These are phyloP conservation scores for Drosophila colorata DNA, from an alignment of 2,888 invertebrate genomes.

Conservation along the genomic window DNA sequence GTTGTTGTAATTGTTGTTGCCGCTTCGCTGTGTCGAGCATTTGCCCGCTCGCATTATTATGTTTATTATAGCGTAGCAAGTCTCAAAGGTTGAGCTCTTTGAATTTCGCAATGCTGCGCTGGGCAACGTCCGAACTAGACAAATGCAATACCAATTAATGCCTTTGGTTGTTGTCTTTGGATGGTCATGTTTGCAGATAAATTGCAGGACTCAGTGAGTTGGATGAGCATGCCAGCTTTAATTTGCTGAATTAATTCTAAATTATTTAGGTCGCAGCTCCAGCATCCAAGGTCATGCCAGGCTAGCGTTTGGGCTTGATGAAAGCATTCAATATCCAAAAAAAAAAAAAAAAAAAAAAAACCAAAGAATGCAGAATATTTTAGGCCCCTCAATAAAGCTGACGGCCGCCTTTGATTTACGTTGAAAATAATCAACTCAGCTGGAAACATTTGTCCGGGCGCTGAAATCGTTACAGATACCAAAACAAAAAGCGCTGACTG, in stretches of 20 bases:
- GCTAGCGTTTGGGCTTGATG: slow-evolving; percentile 24
- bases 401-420: slow-evolving; percentile 66
- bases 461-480: slow-evolving; percentile 31
- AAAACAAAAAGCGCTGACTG: slow-evolving; percentile 44
- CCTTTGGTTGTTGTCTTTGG: slow-evolving; percentile 69
- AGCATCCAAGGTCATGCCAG: slow-evolving; percentile 46
- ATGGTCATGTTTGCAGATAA: slow-evolving; percentile 61
- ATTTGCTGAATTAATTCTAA: slow-evolving; percentile 78
- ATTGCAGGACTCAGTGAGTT: slow-evolving; percentile 73
- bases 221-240: slow-evolving; percentile 76
- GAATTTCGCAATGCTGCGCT: slow-evolving; percentile 14
- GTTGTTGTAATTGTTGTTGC: slow-evolving; percentile 4
- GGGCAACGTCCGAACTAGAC: too few species aligned
- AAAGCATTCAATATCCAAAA: slow-evolving; percentile 30
- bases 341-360: neutral
- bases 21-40: slow-evolving; percentile 3
- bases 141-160: slow-evolving; percentile 74
- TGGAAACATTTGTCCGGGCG: slow-evolving; percentile 62
- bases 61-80: slow-evolving; percentile 58
- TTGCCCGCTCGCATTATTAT: slow-evolving; percentile 24
- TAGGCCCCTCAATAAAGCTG: slow-evolving; percentile 24
- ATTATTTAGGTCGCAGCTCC: slow-evolving; percentile 70
- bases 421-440: slow-evolving; percentile 71
- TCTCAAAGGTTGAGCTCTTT: slow-evolving; percentile 44
- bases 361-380: slow-evolving; percentile 36